phyloP scores from a whole-genome alignment of 2,113 vertebrate species.

The Tychaedon coryphoeus region DNA sequence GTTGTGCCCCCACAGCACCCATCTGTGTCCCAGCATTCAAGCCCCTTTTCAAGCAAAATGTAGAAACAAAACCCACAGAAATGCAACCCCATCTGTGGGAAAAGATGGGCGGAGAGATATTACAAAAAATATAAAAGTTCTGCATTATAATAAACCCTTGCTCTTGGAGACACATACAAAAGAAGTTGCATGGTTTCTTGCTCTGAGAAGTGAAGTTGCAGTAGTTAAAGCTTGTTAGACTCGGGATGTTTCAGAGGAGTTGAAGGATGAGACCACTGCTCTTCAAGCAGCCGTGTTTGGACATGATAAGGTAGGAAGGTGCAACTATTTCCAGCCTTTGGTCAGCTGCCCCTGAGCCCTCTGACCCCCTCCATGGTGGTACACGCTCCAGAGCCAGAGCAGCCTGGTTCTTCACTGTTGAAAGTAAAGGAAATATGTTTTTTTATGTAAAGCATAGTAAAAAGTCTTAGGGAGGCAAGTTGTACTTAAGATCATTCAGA shows the following conservation, averaged over 20 bases:
- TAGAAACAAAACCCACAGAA: constrained; percentile 1
- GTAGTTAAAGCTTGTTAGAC: not conserved
- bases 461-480: not conserved
- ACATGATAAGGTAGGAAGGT: not conserved
- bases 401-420: not conserved
- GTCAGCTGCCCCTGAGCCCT: not conserved
- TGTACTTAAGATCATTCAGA: not conserved
- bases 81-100: not conserved
- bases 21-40: not conserved
- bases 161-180: not conserved
- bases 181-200: not conserved
- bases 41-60: not conserved
- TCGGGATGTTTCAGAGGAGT: not conserved
- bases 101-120: not conserved
- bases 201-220: not conserved
- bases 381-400: fast-evolving
- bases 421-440: not conserved
- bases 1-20: constrained; percentile 17
- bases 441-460: not conserved
- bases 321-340: not conserved
- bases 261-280: not conserved
- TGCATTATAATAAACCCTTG: not conserved
- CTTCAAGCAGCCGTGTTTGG: not conserved
- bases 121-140: not conserved
- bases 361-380: fast-evolving